phyloP scores from a whole-genome alignment of 2,888 invertebrate species.

The Volucella bombylans region DNA sequence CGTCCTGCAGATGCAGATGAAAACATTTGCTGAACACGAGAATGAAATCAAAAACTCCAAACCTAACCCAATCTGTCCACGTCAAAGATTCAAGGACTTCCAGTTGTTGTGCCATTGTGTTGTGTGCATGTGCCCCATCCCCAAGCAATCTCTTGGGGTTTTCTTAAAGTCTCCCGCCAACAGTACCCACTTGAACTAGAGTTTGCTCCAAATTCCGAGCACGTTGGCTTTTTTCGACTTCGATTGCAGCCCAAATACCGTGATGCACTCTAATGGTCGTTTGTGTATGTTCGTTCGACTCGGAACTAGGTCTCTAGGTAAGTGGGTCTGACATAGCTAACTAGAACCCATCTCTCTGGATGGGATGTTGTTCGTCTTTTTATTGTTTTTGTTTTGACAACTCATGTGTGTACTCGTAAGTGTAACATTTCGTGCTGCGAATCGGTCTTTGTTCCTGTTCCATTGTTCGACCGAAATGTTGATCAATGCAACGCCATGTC shows the following conservation, averaged over 20 bases:
- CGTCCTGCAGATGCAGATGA: constrained; percentile 35
- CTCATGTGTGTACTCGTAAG: constrained; percentile 22
- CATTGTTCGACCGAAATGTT: constrained; percentile 40
- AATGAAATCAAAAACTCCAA: constrained; percentile 46
- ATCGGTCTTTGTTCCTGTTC: constrained; percentile 1
- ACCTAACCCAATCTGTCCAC: constrained; percentile 67
- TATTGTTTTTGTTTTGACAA: not conserved
- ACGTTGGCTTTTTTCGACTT: constrained; percentile 42
- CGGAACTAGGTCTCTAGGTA: constrained; percentile 69
- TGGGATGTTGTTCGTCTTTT: constrained; percentile 42
- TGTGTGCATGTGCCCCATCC: not conserved
- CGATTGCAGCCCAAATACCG: constrained; percentile 51
- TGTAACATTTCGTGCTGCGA: constrained; percentile 41
- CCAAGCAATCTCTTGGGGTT: constrained; percentile 28
- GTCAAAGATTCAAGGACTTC: constrained; percentile 70
- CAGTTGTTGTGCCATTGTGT: constrained; percentile 12
- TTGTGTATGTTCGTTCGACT: not conserved
- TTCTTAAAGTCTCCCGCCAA: constrained; percentile 23
- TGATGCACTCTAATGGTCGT: constrained; percentile 48
- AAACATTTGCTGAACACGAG: constrained; percentile 36
- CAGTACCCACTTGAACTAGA: not conserved
- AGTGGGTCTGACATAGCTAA: constrained; percentile 63
- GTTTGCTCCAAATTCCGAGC: constrained; percentile 53
- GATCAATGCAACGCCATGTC: constrained; percentile 29
- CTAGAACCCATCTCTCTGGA: constrained; percentile 14